Conservation (phyloP, 2,113 vertebrate genomes). For the Actenoides hombroni region DNA sequence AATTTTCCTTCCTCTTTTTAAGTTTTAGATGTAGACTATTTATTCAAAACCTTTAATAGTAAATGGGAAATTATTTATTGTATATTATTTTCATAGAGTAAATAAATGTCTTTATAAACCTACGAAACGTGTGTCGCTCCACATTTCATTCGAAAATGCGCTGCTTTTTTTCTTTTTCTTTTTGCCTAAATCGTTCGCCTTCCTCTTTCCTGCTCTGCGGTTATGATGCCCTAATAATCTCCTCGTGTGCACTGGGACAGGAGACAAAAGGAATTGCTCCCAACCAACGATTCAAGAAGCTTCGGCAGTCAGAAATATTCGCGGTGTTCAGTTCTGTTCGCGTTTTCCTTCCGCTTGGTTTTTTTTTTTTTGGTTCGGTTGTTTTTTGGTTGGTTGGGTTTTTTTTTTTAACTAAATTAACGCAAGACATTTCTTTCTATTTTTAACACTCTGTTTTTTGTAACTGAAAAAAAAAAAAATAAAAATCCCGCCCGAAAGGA, state of each 20-base stretch:
- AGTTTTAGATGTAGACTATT: conserved; percentile 95
- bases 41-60: conserved; percentile 98
- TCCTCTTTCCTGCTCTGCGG: not conserved
- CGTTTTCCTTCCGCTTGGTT: rapidly evolving
- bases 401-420: not conserved
- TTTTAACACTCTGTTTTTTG: not conserved
- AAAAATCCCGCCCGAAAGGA: not conserved
- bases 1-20: conserved; percentile 74
- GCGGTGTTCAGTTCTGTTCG: rapidly evolving
- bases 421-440: not conserved
- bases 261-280: conserved; percentile 21
- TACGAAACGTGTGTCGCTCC: not conserved
- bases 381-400: not conserved
- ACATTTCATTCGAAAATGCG: not conserved
- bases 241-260: not conserved
- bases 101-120: conserved; percentile 85
- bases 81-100: conserved; percentile 99
- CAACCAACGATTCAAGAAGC: not conserved
- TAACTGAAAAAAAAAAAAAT: too few species aligned
- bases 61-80: conserved; percentile 98
- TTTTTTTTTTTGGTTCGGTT: rapidly evolving
- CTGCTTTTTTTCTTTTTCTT: not conserved
- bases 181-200: not conserved
- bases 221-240: not conserved
- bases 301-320: not conserved